Conservation (phyloP, 2,888 invertebrate genomes). For the Apodemia zela region DNA sequence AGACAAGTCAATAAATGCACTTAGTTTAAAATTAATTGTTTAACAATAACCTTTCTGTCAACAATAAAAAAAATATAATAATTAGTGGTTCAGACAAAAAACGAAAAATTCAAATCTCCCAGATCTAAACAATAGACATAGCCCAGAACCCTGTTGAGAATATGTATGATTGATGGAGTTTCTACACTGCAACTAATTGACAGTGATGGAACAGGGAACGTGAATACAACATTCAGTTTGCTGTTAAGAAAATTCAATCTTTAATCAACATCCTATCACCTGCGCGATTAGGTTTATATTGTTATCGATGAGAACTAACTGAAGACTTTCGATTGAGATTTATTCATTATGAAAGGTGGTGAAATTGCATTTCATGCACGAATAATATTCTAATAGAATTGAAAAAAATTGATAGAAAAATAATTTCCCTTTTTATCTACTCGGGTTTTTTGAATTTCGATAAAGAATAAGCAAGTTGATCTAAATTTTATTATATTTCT, state of each 20-base stretch:
- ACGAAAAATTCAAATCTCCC: constrained; percentile 8
- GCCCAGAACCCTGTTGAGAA: constrained; percentile 50
- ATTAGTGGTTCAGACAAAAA: constrained; percentile 11
- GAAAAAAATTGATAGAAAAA: too few species aligned
- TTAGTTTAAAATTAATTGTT: background rate
- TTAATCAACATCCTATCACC: constrained; percentile 21
- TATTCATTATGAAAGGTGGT: background rate
- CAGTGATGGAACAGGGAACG: constrained; percentile 74
- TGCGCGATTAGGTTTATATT: constrained; percentile 11
- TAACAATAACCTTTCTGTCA: background rate
- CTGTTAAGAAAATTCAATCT: constrained; percentile 29
- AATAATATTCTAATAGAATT: too few species aligned
- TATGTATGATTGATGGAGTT: constrained; percentile 72
- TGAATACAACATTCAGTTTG: constrained; percentile 43
- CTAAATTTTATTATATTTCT: too few species aligned
- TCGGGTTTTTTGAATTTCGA: too few species aligned
- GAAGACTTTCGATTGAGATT: background rate
- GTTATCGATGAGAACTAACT: background rate
- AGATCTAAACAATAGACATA: constrained; percentile 50
- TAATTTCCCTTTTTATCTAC: too few species aligned
- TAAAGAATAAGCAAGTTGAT: too few species aligned
- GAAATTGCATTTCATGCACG: background rate
- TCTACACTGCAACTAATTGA: constrained; percentile 75
- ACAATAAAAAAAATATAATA: background rate
- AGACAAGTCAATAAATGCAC: too few species aligned